Evolutionary conservation across 2,888 invertebrate species (phyloP), one percentile per base, ranked within the genome.

Genomic region (Coenonympha arcania): DNA sequence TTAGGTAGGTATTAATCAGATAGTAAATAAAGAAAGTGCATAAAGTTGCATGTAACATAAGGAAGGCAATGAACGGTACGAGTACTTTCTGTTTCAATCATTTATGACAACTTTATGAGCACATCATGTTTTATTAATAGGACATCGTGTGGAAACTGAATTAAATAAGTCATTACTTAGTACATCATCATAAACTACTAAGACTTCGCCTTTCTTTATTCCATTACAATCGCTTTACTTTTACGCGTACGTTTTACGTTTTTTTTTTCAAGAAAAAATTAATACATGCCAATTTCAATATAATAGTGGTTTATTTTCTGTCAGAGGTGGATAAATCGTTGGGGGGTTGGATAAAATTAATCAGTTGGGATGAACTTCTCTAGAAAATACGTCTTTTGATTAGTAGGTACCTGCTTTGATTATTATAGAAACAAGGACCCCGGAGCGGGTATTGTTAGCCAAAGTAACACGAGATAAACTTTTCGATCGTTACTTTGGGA

Each of bases 101-200:
- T 13, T 39, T 34, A 31, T 39, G 16, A 30, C 30, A 20, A 22
- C 9, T 24, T 39, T 39, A 15, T 36, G 36, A 16, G 36, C n/a
- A 16, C 36, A 31, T 39, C 47, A 47, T 48, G 48, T 42, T 13
- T 48, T 41, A 48, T 48, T 48, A 18, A 48, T 41, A 18, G 33
- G 16, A 18, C 18, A 34, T 28, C 41, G 33, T 41, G 34, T 33
- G 13, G 40, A 31, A 39, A 39, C 22, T 24, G 39, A 39, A 39
- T 24, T 24, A 47, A 47, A 28, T 20, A 26, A 9, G 13, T 37
- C 8, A 28, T 37, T 36, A 36, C 9, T 39, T 36, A 36, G 15
- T 22, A 22, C 24, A 24, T 13, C 1, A 22, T 5, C 13, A 13
- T 37, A 37, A 37, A 36, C 22, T 15, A 4, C 13, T 9, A 6